Conservation (phyloP, 2,113 vertebrate genomes). For the Thunnus thynnus region DNA sequence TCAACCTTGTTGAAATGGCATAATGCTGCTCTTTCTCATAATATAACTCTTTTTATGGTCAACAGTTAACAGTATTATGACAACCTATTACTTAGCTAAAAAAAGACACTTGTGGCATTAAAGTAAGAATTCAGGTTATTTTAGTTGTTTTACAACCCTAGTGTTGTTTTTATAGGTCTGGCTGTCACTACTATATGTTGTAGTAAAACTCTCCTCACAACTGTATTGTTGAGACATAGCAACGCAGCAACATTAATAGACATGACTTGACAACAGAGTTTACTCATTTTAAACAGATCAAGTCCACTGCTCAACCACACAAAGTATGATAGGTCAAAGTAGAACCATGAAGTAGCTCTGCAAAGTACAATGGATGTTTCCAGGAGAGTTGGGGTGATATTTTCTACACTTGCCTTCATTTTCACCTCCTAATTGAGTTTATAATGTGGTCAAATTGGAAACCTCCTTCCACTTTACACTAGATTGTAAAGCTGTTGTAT, state of each 20-base stretch:
- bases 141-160: not conserved
- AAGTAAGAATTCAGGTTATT: not conserved
- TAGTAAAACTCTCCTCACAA: not conserved
- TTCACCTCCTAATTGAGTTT: not conserved
- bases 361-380: too few relatives aligned
- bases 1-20: constrained; percentile 7
- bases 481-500: not conserved
- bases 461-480: not conserved
- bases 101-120: not conserved
- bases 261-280: not conserved
- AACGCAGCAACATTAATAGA: constrained; percentile 6
- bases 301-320: not conserved
- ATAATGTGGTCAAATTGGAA: not conserved
- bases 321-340: too few relatives aligned
- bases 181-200: not conserved
- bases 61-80: not conserved
- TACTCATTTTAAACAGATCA: not conserved
- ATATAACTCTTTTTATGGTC: constrained; percentile 10
- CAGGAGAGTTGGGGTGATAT: not conserved
- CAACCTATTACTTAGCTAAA: not conserved
- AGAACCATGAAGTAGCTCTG: too few relatives aligned
- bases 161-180: not conserved
- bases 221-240: not conserved
- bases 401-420: not conserved
- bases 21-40: constrained; percentile 7